These are phyloP conservation scores for Zosterops lateralis DNA, from an alignment of 2,113 vertebrate genomes.

Conservation along the genomic window DNA sequence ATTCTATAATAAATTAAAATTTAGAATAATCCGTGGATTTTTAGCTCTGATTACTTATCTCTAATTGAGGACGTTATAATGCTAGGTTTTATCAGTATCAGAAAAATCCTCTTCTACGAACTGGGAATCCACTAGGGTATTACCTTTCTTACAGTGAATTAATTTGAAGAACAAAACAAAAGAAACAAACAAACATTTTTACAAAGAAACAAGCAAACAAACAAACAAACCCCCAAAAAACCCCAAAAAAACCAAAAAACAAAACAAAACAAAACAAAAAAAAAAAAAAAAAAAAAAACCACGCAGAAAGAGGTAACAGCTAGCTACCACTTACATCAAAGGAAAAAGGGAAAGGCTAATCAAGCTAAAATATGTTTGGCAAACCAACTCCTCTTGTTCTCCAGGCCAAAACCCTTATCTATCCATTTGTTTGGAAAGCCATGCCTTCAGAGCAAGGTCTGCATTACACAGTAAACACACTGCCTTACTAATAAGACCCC, in stretches of 20 bases:
- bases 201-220: neutral
- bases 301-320: neutral
- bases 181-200: neutral
- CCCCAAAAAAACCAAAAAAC: no score
- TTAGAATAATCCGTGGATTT: neutral
- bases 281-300: neutral
- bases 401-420: neutral
- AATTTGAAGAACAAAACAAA: neutral
- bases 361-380: neutral
- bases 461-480: neutral
- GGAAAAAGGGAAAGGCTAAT: neutral
- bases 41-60: neutral
- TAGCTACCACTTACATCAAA: neutral
- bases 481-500: neutral
- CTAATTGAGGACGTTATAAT: neutral
- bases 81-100: neutral
- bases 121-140: neutral
- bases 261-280: neutral
- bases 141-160: neutral
- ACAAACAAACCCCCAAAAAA: no score
- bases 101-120: neutral
- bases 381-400: neutral
- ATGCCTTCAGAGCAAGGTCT: neutral
- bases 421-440: neutral
- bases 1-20: neutral